phyloP scores from a whole-genome alignment of 2,797 vertebrate species.

The Sebastes hubbsi region DNA sequence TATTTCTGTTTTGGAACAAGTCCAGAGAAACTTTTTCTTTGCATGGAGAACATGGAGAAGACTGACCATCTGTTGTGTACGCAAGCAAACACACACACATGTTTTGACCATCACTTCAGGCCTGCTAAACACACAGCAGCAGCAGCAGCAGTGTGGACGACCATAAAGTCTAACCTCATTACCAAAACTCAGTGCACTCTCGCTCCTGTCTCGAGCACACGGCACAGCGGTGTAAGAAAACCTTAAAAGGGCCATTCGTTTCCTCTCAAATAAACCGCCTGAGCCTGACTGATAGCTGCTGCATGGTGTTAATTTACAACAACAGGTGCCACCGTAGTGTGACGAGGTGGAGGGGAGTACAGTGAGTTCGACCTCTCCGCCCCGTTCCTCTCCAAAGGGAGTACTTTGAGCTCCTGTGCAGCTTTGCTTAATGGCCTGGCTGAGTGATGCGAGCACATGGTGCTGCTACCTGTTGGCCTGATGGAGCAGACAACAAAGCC shows the following conservation, averaged over 20 bases:
- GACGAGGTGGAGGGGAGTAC: conserved; percentile 43
- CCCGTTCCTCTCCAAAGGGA: conserved; percentile 24
- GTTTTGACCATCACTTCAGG: conserved; percentile 46
- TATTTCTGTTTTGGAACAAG: neutral
- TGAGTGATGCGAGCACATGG: conserved; percentile 62
- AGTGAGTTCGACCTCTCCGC: conserved; percentile 44
- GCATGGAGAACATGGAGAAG: neutral
- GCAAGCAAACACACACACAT: conserved; percentile 48
- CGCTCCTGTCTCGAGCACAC: conserved; percentile 46
- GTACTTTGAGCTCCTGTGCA: conserved; percentile 20
- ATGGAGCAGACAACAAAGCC: conserved; percentile 35
- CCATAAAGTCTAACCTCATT: conserved; percentile 62
- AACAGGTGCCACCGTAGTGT: conserved; percentile 58
- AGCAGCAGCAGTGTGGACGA: conserved; percentile 10
- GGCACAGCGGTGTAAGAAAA: conserved; percentile 44
- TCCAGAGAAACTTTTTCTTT: neutral
- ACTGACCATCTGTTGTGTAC: conserved; percentile 44
- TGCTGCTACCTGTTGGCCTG: conserved; percentile 66
- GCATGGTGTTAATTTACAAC: conserved; percentile 68
- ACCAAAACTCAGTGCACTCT: conserved; percentile 44
- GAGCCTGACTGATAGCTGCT: conserved; percentile 72
- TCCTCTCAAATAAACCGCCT: conserved; percentile 74
- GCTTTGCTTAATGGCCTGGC: conserved; percentile 42
- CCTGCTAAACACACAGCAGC: conserved; percentile 35
- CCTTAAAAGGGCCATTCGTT: conserved; percentile 54